Conservation (phyloP, 2,797 vertebrate genomes). For the Melanotaenia nigrans region DNA sequence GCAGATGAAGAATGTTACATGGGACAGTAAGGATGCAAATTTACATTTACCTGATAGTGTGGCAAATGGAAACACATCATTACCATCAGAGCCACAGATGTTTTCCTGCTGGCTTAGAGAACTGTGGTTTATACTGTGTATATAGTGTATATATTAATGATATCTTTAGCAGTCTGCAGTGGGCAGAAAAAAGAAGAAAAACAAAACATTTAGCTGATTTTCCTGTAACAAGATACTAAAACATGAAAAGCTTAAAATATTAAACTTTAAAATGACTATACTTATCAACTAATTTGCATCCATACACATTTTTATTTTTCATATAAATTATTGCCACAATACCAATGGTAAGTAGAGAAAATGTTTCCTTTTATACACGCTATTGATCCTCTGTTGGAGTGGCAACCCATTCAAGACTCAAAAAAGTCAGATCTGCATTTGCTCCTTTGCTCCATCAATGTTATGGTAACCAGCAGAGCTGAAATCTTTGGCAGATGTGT, state of each 20-base stretch:
- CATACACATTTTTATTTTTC: neutral
- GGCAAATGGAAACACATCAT: slow-evolving; percentile 77
- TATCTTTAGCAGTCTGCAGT: slow-evolving; percentile 31
- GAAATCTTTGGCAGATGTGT: slow-evolving; percentile 92
- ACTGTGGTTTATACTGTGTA: slow-evolving; percentile 57
- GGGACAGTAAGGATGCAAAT: slow-evolving; percentile 64
- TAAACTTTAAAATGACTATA: neutral
- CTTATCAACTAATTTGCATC: neutral
- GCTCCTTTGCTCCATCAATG: slow-evolving; percentile 59
- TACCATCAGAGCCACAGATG: slow-evolving; percentile 57
- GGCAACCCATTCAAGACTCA: slow-evolving; percentile 42
- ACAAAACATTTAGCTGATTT: slow-evolving; percentile 6
- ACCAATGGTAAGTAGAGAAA: neutral
- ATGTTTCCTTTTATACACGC: slow-evolving; percentile 17
- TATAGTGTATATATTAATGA: slow-evolving; percentile 28
- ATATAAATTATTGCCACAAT: neutral
- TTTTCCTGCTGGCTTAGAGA: slow-evolving; percentile 48
- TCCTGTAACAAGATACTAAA: slow-evolving; percentile 6
- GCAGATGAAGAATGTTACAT: slow-evolving; percentile 81
- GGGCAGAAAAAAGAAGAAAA: neutral
- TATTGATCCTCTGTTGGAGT: slow-evolving; percentile 48
- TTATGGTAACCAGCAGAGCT: slow-evolving; percentile 76
- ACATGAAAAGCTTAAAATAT: neutral
- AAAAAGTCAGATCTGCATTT: slow-evolving; percentile 63
- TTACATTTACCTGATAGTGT: slow-evolving; percentile 89